Base-by-base conservation (phyloP, 2,797 vertebrate genomes). In the Pogonophryne albipinna region DNA sequence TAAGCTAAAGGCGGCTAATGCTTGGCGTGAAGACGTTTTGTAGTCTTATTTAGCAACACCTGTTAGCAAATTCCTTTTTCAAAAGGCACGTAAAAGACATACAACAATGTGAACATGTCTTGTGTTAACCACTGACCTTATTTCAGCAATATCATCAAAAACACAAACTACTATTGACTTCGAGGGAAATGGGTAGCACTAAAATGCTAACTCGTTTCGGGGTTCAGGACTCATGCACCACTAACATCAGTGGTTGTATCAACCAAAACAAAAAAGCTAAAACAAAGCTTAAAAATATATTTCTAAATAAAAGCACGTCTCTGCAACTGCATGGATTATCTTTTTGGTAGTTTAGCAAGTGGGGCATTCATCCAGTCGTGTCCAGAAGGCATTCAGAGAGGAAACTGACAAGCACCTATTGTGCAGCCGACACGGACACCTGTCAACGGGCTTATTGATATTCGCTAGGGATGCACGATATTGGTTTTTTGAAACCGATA, bases 391-490 rank as follows among this genome's bases (percentile, higher is more conserved):
- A 9, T 50, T 11, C 10, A 13, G 15, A 8, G 20, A 52, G n/a
- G 23, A 61, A 51, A n/a, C 45, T 50, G 42, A 69, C 53, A 62
- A 46, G 27, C 62, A 10, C 34, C 13, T 38, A 27, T 17, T 55
- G n/a, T 20, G 20, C 34, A 34, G 56, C 41, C 20, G 11, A 17
- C 64, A 50, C 9, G 17, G 60, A 74, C 42, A 58, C 27, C 55
- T 34, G 57, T 66, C 68, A 62, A 68, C 55, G 51, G 16, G 55
- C 31, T 44, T 14, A 70, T 14, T 64, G 60, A 64, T 53, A 55
- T 71, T 50, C 42, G 2, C 38, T n/a, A n/a, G n/a, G n/a, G n/a
- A n/a, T n/a, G n/a, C n/a, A n/a, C n/a, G n/a, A n/a, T n/a, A n/a
- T n/a, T n/a, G n/a, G n/a, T n/a, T n/a, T n/a, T n/a, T n/a, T n/a